Base-by-base conservation (phyloP, 2,797 vertebrate species). In the Enoplosus armatus region DNA sequence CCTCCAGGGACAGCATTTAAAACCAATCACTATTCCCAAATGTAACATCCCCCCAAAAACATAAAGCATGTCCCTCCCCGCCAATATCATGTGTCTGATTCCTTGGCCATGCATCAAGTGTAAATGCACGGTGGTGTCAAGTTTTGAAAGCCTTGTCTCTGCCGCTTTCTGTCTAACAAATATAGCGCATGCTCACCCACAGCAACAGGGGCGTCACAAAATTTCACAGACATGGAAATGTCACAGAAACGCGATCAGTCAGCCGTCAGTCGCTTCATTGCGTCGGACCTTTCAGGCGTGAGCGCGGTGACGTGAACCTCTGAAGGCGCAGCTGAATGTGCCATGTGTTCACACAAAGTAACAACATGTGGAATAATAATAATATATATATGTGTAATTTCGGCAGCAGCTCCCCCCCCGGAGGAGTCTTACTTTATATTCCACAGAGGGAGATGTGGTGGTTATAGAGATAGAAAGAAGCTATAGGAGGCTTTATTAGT, bases 401-500 rank as follows among this genome's bases (percentile, higher is more conserved):
- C n/a, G n/a, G n/a, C n/a, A 27, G 45, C 41, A 24, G 65, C 27
- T 85, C 20, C 20, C 37, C n/a, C n/a, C 14, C 15, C 11, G 24
- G 15, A 71, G 62, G 51, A 59, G 12, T 53, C 61, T 68, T 59
- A 35, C 63, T 82, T 79, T 74, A 68, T 69, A 48, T 65, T 78
- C 67, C 79, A 27, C 55, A 64, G 56, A 35, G 83, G 53, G 79
- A 60, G 18, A 67, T 70, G 50, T n/a, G 47, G 39, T 75, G 47
- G 61, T 70, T 81, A 83, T 60, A 74, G 71, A 72, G 72, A 73
- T 31, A 72, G 75, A 73, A n/a, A 68, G 69, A 59, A 24, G 63
- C 60, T 33, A 26, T 29, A 66, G 75, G 69, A 80, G 63, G 48
- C 51, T 72, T 82, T 80, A 84, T 84, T 82, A 84, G 66, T 77